Percentiles rank a stretch among this genome's conserved stretches.
Conservation (phyloP, 2,113 vertebrate genomes). For the Tonatia bakeri region DNA sequence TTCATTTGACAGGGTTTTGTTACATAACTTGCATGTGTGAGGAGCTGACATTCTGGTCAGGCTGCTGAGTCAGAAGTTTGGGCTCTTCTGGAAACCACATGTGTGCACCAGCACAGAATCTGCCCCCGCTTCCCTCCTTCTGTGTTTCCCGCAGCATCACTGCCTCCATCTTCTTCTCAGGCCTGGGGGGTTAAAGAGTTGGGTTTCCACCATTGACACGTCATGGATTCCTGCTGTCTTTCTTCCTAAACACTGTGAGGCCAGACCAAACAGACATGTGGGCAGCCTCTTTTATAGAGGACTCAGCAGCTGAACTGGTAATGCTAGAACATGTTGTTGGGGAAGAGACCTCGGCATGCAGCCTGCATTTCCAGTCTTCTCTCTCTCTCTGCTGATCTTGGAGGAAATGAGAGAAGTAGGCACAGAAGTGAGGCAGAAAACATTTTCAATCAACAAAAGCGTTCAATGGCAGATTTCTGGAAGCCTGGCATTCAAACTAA, state of each 20-base stretch:
- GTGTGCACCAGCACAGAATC: background rate
- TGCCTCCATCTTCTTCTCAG: background rate
- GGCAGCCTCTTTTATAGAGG: conserved; percentile 59
- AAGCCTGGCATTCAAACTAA: background rate
- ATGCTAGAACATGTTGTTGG: conserved; percentile 63
- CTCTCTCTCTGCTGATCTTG: conserved; percentile 33
- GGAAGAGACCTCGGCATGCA: conserved; percentile 59
- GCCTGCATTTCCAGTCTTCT: conserved; percentile 74
- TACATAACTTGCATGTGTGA: conserved; percentile 38
- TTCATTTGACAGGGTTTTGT: background rate
- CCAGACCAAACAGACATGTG: conserved; percentile 20
- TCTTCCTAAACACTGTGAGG: conserved; percentile 60
- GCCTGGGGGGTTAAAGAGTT: background rate
- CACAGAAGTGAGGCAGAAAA: conserved; percentile 24
- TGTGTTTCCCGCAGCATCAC: background rate
- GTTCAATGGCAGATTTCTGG: background rate
- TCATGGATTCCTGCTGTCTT: conserved; percentile 11
- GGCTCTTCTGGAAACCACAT: conserved; percentile 40
- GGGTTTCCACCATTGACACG: background rate
- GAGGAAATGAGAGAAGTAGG: conserved; percentile 51
- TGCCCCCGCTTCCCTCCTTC: background rate
- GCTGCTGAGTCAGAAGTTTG: conserved; percentile 35
- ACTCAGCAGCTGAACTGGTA: conserved; percentile 53
- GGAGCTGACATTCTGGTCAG: background rate
- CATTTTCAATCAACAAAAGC: conserved; percentile 49